Conservation (phyloP, 2,797 vertebrate genomes). For the Anolis apletophallus region DNA sequence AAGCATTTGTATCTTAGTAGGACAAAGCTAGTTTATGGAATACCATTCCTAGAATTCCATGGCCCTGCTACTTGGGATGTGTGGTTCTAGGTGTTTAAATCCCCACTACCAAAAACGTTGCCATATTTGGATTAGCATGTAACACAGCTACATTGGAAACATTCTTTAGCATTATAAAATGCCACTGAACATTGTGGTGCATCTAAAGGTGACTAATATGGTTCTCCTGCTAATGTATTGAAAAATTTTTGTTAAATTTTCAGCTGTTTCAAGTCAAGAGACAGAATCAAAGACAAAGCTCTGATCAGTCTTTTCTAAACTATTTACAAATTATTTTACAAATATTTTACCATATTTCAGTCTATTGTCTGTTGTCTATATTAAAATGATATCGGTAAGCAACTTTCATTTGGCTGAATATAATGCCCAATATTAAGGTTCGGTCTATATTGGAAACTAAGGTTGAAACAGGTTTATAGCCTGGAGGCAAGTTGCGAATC, state of each 20-base stretch:
- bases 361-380: constrained; percentile 45
- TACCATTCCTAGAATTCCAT: not conserved
- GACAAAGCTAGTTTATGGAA: too few relatives aligned
- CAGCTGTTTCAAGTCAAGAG: not conserved
- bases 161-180: not conserved
- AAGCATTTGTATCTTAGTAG: too few relatives aligned
- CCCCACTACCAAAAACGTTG: too few relatives aligned
- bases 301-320: not conserved
- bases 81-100: too few relatives aligned
- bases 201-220: not conserved
- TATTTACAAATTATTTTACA: not conserved
- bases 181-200: not conserved
- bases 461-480: constrained; percentile 78
- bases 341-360: not conserved
- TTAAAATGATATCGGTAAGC: constrained; percentile 43
- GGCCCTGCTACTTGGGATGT: not conserved
- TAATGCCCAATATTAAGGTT: constrained; percentile 72
- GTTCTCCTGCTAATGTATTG: not conserved
- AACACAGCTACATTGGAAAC: not conserved
- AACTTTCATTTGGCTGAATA: constrained; percentile 46
- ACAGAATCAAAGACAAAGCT: not conserved
- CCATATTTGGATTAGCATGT: not conserved
- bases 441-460: constrained; percentile 77
- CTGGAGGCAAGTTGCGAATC: constrained; percentile 80
- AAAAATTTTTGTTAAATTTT: not conserved